These are phyloP conservation scores for Drosophila anceps DNA, from an alignment of 2,888 invertebrate genomes.

Conservation along the genomic window DNA sequence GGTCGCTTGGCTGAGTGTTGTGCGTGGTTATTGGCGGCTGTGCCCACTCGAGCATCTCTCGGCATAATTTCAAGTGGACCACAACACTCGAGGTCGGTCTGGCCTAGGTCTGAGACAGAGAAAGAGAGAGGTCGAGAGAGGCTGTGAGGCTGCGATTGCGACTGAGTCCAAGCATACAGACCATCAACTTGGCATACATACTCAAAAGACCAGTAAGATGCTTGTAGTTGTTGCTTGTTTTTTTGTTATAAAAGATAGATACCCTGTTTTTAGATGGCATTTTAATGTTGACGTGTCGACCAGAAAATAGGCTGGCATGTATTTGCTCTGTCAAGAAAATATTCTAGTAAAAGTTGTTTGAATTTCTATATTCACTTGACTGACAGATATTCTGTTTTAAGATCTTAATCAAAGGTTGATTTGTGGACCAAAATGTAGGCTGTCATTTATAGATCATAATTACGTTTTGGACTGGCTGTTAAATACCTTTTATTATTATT, in stretches of 20 bases:
- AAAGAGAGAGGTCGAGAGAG: constrained; percentile 9
- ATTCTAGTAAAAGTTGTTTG: neutral
- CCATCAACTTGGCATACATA: constrained; percentile 46
- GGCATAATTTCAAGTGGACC: constrained; percentile 81
- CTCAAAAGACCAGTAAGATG: constrained; percentile 5
- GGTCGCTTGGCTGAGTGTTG: constrained; percentile 70
- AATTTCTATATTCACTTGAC: too few relatives aligned
- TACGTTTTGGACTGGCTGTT: too few relatives aligned
- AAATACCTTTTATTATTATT: too few relatives aligned
- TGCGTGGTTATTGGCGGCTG: constrained; percentile 78
- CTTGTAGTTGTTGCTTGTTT: neutral
- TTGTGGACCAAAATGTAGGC: too few relatives aligned
- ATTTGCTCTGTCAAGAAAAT: neutral
- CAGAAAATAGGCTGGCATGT: neutral
- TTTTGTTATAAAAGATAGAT: neutral
- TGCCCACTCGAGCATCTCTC: constrained; percentile 77
- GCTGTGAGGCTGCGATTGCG: neutral
- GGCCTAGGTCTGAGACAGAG: constrained; percentile 26
- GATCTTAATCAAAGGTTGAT: too few relatives aligned
- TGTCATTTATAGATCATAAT: neutral
- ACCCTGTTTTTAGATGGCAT: neutral
- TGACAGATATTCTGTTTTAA: too few relatives aligned
- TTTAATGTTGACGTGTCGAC: too few relatives aligned
- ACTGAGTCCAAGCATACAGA: constrained; percentile 4
- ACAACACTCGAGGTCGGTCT: constrained; percentile 65